Percentiles rank a stretch among this genome's conserved stretches.
phyloP scores from a whole-genome alignment of 2,888 invertebrate species.

The Andrena camellia region DNA sequence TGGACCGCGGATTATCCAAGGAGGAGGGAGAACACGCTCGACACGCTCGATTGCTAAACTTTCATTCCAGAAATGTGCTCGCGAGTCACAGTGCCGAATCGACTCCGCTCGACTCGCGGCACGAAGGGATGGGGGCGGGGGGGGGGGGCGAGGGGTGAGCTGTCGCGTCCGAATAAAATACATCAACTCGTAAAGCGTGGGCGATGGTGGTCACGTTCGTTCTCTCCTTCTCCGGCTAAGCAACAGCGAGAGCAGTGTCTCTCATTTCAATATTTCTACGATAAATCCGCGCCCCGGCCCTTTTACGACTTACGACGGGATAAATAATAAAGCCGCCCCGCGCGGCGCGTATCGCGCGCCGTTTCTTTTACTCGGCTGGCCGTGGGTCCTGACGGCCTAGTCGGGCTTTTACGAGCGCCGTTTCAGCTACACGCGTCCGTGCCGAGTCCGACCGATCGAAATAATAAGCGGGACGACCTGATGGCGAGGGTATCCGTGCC shows the following conservation, averaged over 20 bases:
- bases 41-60: conserved; percentile 43
- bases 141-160: conserved; percentile 31
- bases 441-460: conserved; percentile 57
- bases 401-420: conserved; percentile 76
- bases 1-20: conserved; percentile 75
- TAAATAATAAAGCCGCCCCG: conserved; percentile 78
- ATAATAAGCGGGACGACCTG: conserved; percentile 65
- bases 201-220: conserved; percentile 60
- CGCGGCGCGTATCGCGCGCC: conserved; percentile 48
- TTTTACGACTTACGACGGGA: conserved; percentile 81
- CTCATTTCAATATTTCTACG: conserved; percentile 83
- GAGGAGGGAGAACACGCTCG: conserved; percentile 3
- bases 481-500: conserved; percentile 28
- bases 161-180: conserved; percentile 65
- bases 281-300: conserved; percentile 79
- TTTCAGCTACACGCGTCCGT: conserved; percentile 43
- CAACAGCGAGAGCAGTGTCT: conserved; percentile 68
- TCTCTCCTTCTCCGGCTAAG: background rate
- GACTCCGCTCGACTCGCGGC: background rate
- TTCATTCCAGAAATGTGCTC: conserved; percentile 26
- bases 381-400: conserved; percentile 48
- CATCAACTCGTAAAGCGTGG: conserved; percentile 72
- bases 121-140: background rate
- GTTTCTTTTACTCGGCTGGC: conserved; percentile 33
- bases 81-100: background rate